Conservation (phyloP, 2,888 invertebrate genomes). For the Helicoverpa assulta region DNA sequence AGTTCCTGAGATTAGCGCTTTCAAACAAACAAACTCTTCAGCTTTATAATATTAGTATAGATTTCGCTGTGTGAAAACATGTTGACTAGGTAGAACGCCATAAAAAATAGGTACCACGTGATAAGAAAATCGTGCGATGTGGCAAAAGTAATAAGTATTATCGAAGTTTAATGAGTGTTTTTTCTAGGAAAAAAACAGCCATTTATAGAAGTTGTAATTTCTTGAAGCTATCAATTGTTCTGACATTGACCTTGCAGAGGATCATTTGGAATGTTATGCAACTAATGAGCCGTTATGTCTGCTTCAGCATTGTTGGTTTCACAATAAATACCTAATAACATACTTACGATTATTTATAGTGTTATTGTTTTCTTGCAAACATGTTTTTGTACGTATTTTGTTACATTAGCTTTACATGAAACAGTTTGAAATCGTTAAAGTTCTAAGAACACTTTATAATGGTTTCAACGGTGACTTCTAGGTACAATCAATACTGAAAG, state of each 20-base stretch:
- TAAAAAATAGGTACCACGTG: conserved; percentile 32
- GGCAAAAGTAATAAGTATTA: conserved; percentile 34
- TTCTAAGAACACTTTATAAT: background rate
- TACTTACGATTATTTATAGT: conserved; percentile 14
- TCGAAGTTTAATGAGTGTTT: conserved; percentile 20
- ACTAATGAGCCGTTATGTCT: conserved; percentile 41
- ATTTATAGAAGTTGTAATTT: conserved; percentile 3
- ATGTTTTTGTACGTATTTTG: background rate
- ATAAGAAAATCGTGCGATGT: conserved; percentile 47
- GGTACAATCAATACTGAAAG: background rate
- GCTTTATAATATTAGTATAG: no score
- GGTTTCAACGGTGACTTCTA: background rate
- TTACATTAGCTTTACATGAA: background rate
- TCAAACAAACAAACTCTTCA: no score
- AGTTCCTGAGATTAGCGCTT: no score
- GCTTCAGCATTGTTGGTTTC: conserved; percentile 33
- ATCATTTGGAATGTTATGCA: conserved; percentile 42
- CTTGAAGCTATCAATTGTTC: conserved; percentile 27
- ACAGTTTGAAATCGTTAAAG: background rate
- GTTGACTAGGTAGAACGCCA: conserved; percentile 4
- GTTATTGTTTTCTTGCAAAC: conserved; percentile 13
- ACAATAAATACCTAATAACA: conserved; percentile 24
- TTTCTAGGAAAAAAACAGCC: conserved; percentile 18
- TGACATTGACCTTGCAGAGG: conserved; percentile 26
- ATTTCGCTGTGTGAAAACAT: conserved; percentile 27